phyloP scores from a whole-genome alignment of 2,888 invertebrate species.

The Allacma fusca region DNA sequence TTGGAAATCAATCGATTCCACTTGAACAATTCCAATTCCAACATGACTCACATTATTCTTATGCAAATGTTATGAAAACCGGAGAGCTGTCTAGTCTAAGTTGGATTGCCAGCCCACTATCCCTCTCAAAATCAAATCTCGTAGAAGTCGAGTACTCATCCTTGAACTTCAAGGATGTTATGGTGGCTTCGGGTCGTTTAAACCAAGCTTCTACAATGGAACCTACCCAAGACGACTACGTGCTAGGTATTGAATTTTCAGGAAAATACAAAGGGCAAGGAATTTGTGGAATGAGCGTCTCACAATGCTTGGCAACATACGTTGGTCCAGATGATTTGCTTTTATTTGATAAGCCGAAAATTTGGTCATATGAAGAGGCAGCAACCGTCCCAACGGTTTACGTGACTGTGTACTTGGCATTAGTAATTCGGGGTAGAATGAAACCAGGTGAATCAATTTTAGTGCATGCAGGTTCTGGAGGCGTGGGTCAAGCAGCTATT shows the following conservation, averaged over 20 bases:
- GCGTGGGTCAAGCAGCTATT: constrained; percentile 82
- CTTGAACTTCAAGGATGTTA: constrained; percentile 92
- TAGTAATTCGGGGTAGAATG: constrained; percentile 69
- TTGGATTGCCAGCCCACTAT: constrained; percentile 89
- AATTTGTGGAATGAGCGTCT: constrained; percentile 66
- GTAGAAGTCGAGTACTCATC: constrained; percentile 75
- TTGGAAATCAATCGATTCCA: constrained; percentile 78
- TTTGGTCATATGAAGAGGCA: constrained; percentile 73
- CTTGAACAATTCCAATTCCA: constrained; percentile 63
- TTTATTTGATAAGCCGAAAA: constrained; percentile 69
- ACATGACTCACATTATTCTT: constrained; percentile 73
- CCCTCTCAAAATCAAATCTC: constrained; percentile 62
- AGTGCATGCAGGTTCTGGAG: constrained; percentile 74
- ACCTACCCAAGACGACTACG: too few species aligned
- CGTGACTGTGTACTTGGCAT: constrained; percentile 71
- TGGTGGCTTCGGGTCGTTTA: constrained; percentile 91
- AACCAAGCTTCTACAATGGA: constrained; percentile 66
- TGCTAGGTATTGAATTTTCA: constrained; percentile 71
- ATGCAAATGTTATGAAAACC: constrained; percentile 88
- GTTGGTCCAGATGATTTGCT: constrained; percentile 67
- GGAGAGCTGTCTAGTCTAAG: constrained; percentile 92
- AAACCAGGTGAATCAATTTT: constrained; percentile 66
- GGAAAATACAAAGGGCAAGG: constrained; percentile 65
- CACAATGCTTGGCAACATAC: constrained; percentile 68
- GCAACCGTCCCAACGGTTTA: constrained; percentile 74